Evolutionary conservation across 2,113 vertebrate species (phyloP), one percentile per base, ranked within the genome.

Genomic region (Machaerirhynchus nigripectus): DNA sequence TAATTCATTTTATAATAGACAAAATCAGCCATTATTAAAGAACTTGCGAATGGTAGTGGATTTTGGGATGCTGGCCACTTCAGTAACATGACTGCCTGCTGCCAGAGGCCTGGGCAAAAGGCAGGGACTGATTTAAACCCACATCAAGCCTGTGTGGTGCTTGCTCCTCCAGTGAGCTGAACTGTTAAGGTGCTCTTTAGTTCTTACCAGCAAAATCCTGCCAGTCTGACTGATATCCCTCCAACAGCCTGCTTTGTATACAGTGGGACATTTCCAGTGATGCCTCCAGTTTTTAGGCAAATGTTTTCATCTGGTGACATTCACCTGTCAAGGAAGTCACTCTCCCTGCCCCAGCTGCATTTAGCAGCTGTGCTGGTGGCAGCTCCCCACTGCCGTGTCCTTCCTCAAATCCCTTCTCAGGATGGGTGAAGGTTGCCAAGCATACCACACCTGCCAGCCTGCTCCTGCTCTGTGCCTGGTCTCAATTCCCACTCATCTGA

Each of bases 71-170:
- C 17, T 44, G 42, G 42, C 42, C 42, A 44, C 42, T 44, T 42
- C 42, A 44, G 7, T 18, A 44, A 44, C 42, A 44, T 17, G 17
- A 44, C 42, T 44, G 7, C 42, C 42, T 44, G 42, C 42, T 44
- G 42, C 42, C 42, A 44, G 42, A 44, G 42, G 42, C 17, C 42
- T 44, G 42, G 42, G 42, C 42, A 44, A 17, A 44, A 44, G 42
- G 42, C 42, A 44, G 42, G 42, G 17, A 44, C 17, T 44, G 42
- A 44, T 44, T 44, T 44, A 44, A 44, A 18, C 42, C 42, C 42
- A 44, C 42, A 44, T 18, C 42, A 44, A 44, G 42, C 42, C 50
- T 73, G 49, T 0, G 0, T 0, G 0, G 16, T 63, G 37, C 53
- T 53, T 59, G 46, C 40, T 71, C 9, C 52, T n/a, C 37, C 2